Base-by-base conservation (phyloP, 1,140 invertebrate species). In the Drosophila lacertosa region DNA sequence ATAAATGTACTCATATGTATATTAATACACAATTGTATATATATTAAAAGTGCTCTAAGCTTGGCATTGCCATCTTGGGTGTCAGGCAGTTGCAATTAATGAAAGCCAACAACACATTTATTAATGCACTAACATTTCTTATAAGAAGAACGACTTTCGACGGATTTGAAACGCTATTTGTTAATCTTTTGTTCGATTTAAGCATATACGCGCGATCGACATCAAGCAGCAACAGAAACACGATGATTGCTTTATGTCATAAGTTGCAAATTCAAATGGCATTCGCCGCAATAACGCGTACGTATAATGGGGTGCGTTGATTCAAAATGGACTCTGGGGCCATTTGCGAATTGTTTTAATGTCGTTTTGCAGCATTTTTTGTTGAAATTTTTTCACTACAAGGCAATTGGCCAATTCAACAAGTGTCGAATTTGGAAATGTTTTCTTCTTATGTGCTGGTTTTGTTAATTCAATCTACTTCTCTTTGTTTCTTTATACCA, bases 171-270 rank as follows among this genome's bases (percentile, higher is more conserved):
- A 15, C 40, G 40, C 10, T 35, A 32, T 32, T 10, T n/a, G 32
- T 35, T 35, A n/a, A 11, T 35, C 11, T 35, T 35, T 35, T 44
- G 40, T 6, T 22, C 20, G 18, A 44, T 44, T 11, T 18, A 10
- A 44, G n/a, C 18, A 44, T 18, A 44, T 18, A 44, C 59, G 48
- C 24, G 42, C 9, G 50, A 48, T 35, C 32, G 48, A 55, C 47
- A 45, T 70, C 32, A 29, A 24, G 45, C 66, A 33, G 74, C 53
- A 74, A 47, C 53, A 66, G 59, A 45, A 63, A 66, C 48, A 9
- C 20, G 51, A 47, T 55, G 50, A 55, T 62, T 60, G 59, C 74
- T 39, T 39, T 54, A 74, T 77, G 63, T 73, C 70, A 65, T 76
- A 69, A 69, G 57, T 55, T 64, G 42, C 29, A 62, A 63, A n/a